Base-by-base conservation (phyloP, 2,888 invertebrate species). In the Macrosoma leucophasiata region DNA sequence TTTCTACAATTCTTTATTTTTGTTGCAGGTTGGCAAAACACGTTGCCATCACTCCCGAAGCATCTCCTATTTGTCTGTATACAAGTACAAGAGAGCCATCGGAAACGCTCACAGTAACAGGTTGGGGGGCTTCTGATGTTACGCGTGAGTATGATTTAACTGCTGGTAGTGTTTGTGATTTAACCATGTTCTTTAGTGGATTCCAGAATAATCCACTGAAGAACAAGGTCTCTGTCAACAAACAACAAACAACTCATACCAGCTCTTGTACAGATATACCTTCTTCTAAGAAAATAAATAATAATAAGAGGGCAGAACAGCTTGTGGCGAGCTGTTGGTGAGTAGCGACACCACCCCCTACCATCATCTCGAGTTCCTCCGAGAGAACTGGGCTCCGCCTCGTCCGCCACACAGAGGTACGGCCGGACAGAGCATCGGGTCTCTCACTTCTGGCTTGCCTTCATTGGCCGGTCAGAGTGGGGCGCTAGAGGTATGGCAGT, bases 21-120 rank as follows among this genome's bases (percentile, higher is more conserved):
- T 3, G 20, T 55, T 55, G 5, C 39, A 84, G 84, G 37, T 57
- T 84, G 39, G 57, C 58, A 23, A 62, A 41, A 22, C 47, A 65
- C 2, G 61, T 72, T 3, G 27, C 37, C 6, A 64, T 66, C 29
- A 53, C 70, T 1, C 58, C 42, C 29, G 54, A 45, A 4, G 41
- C 74, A 25, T 67, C 66, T 33, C 68, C 84, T 1, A 63, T 70
- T 2, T 84, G 84, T 25, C 50, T 84, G 15, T 71, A 77, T 39
- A 73, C 77, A 0, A 39, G 19, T 32, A 42, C 0, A 39, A 48
- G 1, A 62, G 70, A 35, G 73, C 81, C 2, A 52, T 34, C 3
- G 35, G 33, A 12, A 41, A 11, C 59, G 1, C 62, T 84, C 6
- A 69, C 67, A 1, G 58, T 84, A 20, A 78, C 81, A 0, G 84